These are phyloP conservation scores for Sorex maritimensis DNA, from an alignment of 2,797 vertebrate species.

Conservation along the genomic window DNA sequence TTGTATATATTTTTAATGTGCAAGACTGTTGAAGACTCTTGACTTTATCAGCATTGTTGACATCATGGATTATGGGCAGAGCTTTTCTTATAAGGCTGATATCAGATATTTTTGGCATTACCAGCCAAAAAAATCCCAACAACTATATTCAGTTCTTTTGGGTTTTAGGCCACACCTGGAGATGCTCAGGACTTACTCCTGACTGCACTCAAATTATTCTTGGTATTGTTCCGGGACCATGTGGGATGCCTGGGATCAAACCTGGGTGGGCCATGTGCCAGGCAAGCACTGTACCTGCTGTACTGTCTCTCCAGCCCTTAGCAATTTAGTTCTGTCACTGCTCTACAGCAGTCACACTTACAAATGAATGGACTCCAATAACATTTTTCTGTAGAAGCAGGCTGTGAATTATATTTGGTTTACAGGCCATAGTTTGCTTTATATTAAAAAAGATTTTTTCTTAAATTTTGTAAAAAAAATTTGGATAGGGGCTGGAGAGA, in stretches of 20 bases:
- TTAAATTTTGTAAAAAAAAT: slow-evolving; percentile 22
- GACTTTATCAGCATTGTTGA: slow-evolving; percentile 13
- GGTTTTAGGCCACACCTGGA: no score
- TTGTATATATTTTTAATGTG: slow-evolving; percentile 31
- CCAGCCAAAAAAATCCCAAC: no score
- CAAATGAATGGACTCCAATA: not conserved
- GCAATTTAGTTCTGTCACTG: not conserved
- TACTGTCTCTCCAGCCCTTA: no score
- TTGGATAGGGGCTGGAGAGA: no score
- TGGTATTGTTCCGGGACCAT: no score
- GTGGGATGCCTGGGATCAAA: no score
- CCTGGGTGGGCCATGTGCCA: no score
- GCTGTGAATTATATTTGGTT: not conserved
- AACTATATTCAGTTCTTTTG: no score
- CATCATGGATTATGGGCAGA: not conserved
- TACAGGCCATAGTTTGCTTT: not conserved
- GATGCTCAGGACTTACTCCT: no score
- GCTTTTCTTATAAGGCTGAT: slow-evolving; percentile 32
- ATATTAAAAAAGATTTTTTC: not conserved
- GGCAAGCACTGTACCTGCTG: no score
- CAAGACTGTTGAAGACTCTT: slow-evolving; percentile 45
- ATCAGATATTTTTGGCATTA: not conserved
- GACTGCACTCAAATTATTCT: no score
- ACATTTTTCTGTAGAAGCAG: slow-evolving; percentile 14
- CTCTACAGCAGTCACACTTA: not conserved